Evolutionary conservation across 1,140 invertebrate genomes (phyloP), one percentile per base, ranked within the genome.

Genomic region (Philotrypesis tridentata): DNA sequence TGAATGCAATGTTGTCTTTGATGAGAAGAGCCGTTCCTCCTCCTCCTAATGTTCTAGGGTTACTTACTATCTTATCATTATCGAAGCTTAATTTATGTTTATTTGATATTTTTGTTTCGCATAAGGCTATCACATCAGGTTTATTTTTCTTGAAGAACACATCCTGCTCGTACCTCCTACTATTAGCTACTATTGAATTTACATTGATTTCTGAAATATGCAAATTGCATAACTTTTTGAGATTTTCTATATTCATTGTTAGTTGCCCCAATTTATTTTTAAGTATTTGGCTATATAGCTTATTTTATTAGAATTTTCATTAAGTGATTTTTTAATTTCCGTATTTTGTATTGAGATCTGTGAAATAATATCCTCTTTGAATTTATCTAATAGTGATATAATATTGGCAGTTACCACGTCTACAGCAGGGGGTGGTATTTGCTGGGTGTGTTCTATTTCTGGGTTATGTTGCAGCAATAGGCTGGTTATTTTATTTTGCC

Each of bases 21-120:
- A 72, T 72, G 21, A 72, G 33, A 43, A 72, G 8, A 3, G 37
- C 70, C 25, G 70, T 72, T 3, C 70, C 70, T n/a, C 37, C 70
- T 2, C 37, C 70, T 48, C 27, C 33, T 40, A 23, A 23, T 27
- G 43, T 63, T 63, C 60, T 63, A 14, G 21, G 21, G 40, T 43
- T 72, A n/a, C 70, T 72, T 23, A 72, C 40, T 2, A 72, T 6
- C 7, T 43, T 40, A n/a, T 72, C n/a, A 27, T 72, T 25, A 23
- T 48, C 12, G 25, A 72, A 72, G 5, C 21, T 27, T 23, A 48
- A 7, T 40, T 40, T 48, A 48, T 43, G 40, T 5, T 17, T 72
- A 43, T 40, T 25, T 43, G 14, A 25, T 43, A 72, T 23, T 72
- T 72, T 72, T 2, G 70, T 72, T 40, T 72, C 37, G 31, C 31